These are phyloP conservation scores for Xylota segnis DNA, from an alignment of 2,888 invertebrate species.

Conservation along the genomic window DNA sequence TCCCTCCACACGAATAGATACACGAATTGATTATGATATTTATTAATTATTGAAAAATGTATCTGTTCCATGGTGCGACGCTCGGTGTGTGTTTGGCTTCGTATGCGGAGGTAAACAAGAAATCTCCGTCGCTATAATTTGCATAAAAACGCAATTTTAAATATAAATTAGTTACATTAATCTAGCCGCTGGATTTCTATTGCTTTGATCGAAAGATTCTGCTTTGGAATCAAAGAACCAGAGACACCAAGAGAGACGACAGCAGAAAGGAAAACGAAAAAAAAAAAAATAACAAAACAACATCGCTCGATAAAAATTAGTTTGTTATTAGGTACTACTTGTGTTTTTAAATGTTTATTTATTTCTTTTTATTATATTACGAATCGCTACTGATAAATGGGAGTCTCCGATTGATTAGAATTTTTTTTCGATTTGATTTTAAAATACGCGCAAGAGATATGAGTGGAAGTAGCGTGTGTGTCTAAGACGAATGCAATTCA, in stretches of 20 bases:
- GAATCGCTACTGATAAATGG: conserved; percentile 52
- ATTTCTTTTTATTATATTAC: conserved; percentile 40
- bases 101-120: conserved; percentile 53
- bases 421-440: neutral
- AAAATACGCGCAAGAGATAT: neutral
- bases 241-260: too few relatives aligned
- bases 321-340: conserved; percentile 57
- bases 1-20: conserved; percentile 45
- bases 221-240: neutral
- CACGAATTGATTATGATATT: conserved; percentile 73
- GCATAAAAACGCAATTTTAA: conserved; percentile 73
- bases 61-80: conserved; percentile 54
- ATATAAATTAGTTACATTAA: conserved; percentile 74
- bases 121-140: conserved; percentile 51
- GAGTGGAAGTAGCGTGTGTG: too few relatives aligned
- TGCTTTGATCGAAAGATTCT: conserved; percentile 41
- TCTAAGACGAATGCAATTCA: too few relatives aligned
- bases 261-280: neutral
- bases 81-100: conserved; percentile 2
- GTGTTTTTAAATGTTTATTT: conserved; percentile 56
- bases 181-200: conserved; percentile 70
- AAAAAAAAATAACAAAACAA: neutral
- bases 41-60: conserved; percentile 75
- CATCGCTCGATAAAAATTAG: conserved; percentile 57
- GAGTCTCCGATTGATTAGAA: neutral